Evolutionary conservation across 2,888 invertebrate species (phyloP).

Genomic region (Julus scanicus): DNA sequence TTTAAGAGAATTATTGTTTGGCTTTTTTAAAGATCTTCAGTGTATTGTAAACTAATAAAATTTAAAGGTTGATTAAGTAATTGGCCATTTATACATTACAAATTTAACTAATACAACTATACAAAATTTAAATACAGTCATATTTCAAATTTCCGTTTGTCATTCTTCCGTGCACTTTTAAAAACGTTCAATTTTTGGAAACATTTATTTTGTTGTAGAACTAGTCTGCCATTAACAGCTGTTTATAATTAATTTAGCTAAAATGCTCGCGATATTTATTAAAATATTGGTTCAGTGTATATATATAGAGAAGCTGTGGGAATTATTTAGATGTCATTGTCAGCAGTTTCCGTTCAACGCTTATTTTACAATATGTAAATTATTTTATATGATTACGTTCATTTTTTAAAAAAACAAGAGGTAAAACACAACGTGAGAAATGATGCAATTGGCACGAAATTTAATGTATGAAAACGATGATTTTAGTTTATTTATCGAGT

Average conservation of each 20-base stretch:
- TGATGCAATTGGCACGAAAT: not conserved
- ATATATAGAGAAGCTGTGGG: not conserved
- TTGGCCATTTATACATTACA: no score
- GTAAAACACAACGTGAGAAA: not conserved
- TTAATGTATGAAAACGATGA: not conserved
- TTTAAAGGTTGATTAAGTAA: no score
- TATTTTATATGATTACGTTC: not conserved
- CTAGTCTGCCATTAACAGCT: not conserved
- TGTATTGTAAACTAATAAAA: no score
- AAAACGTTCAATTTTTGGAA: not conserved
- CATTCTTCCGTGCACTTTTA: not conserved
- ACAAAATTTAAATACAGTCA: no score
- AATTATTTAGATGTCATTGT: not conserved
- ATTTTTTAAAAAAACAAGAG: not conserved
- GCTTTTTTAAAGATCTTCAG: no score
- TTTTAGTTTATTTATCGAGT: not conserved
- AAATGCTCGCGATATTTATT: not conserved
- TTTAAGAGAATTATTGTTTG: no score
- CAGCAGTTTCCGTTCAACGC: not conserved
- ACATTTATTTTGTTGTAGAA: not conserved
- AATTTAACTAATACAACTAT: no score
- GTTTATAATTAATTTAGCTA: not conserved
- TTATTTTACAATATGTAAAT: not conserved
- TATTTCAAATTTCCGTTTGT: no score
- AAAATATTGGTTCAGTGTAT: not conserved